Percentiles rank a stretch among this genome's conserved stretches.
These are phyloP conservation scores for Etheostoma spectabile DNA, from an alignment of 2,113 vertebrate genomes.

Conservation along the genomic window DNA sequence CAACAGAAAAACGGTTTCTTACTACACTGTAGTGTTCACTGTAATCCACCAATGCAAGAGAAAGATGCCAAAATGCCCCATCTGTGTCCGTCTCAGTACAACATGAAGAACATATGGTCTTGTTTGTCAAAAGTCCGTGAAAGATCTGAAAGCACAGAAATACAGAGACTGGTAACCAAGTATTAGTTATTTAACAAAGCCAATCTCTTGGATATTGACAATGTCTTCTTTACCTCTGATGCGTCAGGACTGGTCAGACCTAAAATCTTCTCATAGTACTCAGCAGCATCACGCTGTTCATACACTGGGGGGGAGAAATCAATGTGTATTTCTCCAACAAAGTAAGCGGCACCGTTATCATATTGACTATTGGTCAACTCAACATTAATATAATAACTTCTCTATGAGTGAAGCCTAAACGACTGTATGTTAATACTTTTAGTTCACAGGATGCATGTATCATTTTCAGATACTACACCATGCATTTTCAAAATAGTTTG, in stretches of 20 bases:
- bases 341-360: not conserved
- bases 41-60: conserved; percentile 10
- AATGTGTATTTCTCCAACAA: accelerated
- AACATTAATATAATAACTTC: too few species aligned
- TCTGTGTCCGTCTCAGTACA: accelerated
- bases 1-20: not conserved
- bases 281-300: conserved; percentile 72
- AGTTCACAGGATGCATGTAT: too few species aligned
- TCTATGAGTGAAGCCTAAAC: too few species aligned
- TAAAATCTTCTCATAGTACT: conserved; percentile 76
- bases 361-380: too few species aligned
- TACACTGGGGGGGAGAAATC: conserved; percentile 4
- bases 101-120: conserved; percentile 1
- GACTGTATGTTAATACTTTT: too few species aligned
- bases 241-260: conserved; percentile 16
- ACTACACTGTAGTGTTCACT: conserved; percentile 4
- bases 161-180: not conserved
- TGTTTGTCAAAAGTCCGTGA: not conserved
- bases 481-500: too few species aligned
- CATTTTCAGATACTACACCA: too few species aligned
- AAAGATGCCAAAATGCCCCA: conserved; percentile 21
- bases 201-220: not conserved
- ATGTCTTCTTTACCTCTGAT: conserved; percentile 47
- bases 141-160: conserved; percentile 34
- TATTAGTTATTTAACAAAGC: not conserved